Evolutionary conservation across 2,888 invertebrate genomes (phyloP), one percentile per base, ranked within the genome.

Genomic region (Agrochola macilenta): DNA sequence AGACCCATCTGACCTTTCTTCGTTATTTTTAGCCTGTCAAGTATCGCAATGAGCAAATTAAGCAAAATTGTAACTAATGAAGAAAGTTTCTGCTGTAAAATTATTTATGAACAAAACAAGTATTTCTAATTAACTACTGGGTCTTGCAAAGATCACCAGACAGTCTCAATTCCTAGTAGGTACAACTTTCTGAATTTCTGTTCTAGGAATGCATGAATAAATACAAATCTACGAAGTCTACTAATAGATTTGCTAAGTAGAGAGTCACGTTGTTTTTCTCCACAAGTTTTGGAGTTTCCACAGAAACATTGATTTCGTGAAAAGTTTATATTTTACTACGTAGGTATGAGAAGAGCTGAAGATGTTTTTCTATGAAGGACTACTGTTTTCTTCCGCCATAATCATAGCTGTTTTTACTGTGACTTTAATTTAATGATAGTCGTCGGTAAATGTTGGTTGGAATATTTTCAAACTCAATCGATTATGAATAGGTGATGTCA

Each of bases 241-340:
- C 8, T 76, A 76, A 77, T 58, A 35, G 20, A 30, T 17, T 35
- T 49, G n/a, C 23, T 49, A 12, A 23, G 43, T 52, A n/a, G 54
- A 63, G 23, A 30, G 57, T 72, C 49, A 30, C 46, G 63, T 20
- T 5, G 35, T 5, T 11, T 63, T 5, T 35, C 43, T 46, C 26
- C n/a, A n/a, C n/a, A n/a, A n/a, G 20, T 49, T 17, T 60, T 46
- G 30, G 26, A 26, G 30, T 30, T 71, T 43, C 20, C 17, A 54
- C 26, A 39, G 61, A 57, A 52, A 58, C 20, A 49, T 49, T n/a
- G 20, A 81, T 72, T 72, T 49, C 1, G 8, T 57, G 35, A 63
- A 79, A 54, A 23, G 20, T 26, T 70, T 46, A 23, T 64, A 73
- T 57, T 49, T 64, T 43, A 12, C 39, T 57, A 81, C 73, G 39